phyloP scores from a whole-genome alignment of 1,140 invertebrate genomes.

The Popillia japonica region DNA sequence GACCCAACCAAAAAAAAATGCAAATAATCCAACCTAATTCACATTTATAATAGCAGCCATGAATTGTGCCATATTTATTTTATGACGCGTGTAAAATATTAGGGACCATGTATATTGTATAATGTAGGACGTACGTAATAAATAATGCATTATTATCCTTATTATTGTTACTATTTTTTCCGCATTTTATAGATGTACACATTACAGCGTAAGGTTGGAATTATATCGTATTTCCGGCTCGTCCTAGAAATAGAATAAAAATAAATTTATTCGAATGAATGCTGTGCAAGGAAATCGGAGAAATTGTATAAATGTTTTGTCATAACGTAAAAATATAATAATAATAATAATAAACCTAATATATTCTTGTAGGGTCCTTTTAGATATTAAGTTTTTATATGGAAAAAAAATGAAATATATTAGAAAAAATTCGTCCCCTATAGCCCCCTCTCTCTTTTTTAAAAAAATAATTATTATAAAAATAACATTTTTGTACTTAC shows the following conservation, averaged over 20 bases:
- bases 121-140: conserved; percentile 31
- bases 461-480: conserved; percentile 18
- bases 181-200: no score
- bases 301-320: no score
- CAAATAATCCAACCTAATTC: no score
- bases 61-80: conserved; percentile 49
- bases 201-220: no score
- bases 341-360: conserved; percentile 41
- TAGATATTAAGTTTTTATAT: conserved; percentile 44
- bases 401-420: conserved; percentile 27
- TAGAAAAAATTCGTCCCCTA: neutral
- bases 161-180: no score
- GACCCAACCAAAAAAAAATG: conserved; percentile 5
- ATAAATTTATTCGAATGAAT: no score
- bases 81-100: conserved; percentile 39
- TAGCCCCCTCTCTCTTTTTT: neutral
- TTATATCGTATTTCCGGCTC: no score
- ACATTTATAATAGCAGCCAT: neutral
- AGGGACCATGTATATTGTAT: conserved; percentile 45
- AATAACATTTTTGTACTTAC: conserved; percentile 40
- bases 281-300: no score
- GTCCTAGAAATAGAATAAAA: no score
- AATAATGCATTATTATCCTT: neutral
- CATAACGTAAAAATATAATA: neutral
- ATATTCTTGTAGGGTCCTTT: conserved; percentile 43